These are phyloP conservation scores for Drosophila merina DNA, from an alignment of 2,888 invertebrate genomes.

Conservation along the genomic window DNA sequence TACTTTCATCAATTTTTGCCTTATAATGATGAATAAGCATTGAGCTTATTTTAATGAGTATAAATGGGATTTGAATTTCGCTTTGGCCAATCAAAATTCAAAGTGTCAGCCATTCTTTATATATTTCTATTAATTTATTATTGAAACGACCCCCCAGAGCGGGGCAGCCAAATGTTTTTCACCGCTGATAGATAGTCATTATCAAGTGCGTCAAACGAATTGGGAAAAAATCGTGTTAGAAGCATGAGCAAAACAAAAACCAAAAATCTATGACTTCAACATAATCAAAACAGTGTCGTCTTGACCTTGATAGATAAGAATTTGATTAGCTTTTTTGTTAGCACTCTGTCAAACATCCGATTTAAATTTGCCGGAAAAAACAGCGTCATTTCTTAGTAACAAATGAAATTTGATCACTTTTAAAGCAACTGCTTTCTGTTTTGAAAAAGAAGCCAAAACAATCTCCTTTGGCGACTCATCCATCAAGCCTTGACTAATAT, in stretches of 20 bases:
- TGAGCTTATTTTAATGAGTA: neutral
- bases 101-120: conserved; percentile 5
- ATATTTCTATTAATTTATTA: conserved; percentile 9
- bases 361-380: conserved; percentile 4
- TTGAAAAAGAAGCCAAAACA: conserved; percentile 24
- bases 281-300: conserved; percentile 27
- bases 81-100: conserved; percentile 24
- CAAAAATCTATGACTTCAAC: conserved; percentile 26
- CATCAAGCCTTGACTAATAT: conserved; percentile 34
- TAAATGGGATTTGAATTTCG: conserved; percentile 17
- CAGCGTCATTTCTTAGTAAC: neutral
- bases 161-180: conserved; percentile 3
- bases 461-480: conserved; percentile 29
- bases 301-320: conserved; percentile 69
- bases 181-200: conserved; percentile 26
- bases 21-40: conserved; percentile 11
- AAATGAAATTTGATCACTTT: conserved; percentile 19
- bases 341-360: conserved; percentile 34
- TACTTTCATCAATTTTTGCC: neutral
- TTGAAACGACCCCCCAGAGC: conserved; percentile 1
- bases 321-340: conserved; percentile 15
- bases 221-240: conserved; percentile 29
- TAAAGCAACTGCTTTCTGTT: neutral
- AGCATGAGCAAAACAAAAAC: conserved; percentile 31
- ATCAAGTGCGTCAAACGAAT: conserved; percentile 55